Base-by-base conservation (phyloP, 2,797 vertebrate genomes). In the Notolepis coatsorum region DNA sequence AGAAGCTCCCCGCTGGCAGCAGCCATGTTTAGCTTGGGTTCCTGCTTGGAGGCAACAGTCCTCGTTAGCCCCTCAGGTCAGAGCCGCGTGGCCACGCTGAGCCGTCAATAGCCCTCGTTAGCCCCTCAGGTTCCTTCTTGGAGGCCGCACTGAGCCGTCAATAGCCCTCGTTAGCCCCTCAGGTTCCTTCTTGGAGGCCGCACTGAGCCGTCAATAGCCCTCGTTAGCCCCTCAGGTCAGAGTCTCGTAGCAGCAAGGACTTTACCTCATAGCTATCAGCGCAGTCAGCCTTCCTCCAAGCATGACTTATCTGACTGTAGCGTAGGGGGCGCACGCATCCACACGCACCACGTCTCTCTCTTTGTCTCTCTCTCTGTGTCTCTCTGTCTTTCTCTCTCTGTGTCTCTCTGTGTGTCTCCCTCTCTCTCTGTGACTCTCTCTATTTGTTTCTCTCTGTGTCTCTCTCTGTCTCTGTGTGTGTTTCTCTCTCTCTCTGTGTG, bases 201-300 rank as follows among this genome's bases (percentile, higher is more conserved):
- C 74, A 66, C 74, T 84, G 85, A 85, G 73, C 75, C 82, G 66
- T 70, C 68, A 82, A 74, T 45, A 21, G 41, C 25, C 28, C n/a
- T n/a, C 54, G 45, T 76, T 61, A 20, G 45, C 64, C 48, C 46
- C 61, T 66, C 47, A 77, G 88, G 78, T 89, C 90, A 91, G 80
- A 89, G 79, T 91, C 81, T 86, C 68, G 54, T 58, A 66, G 53
- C 35, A 43, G 25, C 9, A 10, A 84, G 84, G 86, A 91, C 86
- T 91, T 91, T 87, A 89, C 31, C 84, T 90, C 75, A 13, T 46
- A 30, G 65, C 75, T 87, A 90, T 89, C 80, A 83, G 81, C 63
- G 41, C 3, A 53, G 47, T 77, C 42, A 55, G 52, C 24, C 17
- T 38, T 63, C 63, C 42, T 54, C 52, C 21, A 8, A 73, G 25